Evolutionary conservation across 2,113 vertebrate genomes (phyloP).

Genomic region (Lichenostomus cassidix): DNA sequence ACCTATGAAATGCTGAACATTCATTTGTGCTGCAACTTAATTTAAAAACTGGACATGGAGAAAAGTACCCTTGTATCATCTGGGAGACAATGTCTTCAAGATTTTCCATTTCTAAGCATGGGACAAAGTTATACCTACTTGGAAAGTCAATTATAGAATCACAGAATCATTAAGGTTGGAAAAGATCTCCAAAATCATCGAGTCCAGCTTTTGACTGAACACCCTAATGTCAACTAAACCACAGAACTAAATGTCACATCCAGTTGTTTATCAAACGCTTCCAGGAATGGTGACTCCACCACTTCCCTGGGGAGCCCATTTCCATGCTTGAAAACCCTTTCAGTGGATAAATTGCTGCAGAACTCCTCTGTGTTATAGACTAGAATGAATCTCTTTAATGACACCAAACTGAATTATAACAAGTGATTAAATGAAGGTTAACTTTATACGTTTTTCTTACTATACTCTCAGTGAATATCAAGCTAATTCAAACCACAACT

Average conservation of each 20-base stretch:
- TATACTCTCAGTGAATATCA: not conserved
- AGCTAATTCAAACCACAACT: constrained; percentile 16
- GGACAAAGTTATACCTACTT: not conserved
- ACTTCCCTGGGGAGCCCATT: not conserved
- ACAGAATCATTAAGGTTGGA: not conserved
- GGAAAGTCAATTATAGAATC: not conserved
- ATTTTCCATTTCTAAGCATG: not conserved
- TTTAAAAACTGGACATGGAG: not conserved
- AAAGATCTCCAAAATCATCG: rapidly evolving
- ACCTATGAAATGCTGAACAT: not conserved
- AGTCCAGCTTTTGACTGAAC: not conserved
- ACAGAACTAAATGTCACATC: not conserved
- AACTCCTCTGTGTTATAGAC: not conserved
- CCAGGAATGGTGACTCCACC: not conserved
- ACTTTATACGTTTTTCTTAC: not conserved
- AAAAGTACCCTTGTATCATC: not conserved
- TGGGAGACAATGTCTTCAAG: not conserved
- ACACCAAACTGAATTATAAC: not conserved
- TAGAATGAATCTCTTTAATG: not conserved
- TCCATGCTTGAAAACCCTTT: not conserved
- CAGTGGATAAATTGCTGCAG: not conserved
- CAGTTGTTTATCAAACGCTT: not conserved
- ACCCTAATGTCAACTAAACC: not conserved
- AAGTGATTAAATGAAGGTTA: not conserved
- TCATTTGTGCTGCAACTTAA: not conserved